Percentiles rank a stretch among this genome's conserved stretches.
Conservation (phyloP, 2,797 vertebrate species). For the Melanotaenia boesemani region DNA sequence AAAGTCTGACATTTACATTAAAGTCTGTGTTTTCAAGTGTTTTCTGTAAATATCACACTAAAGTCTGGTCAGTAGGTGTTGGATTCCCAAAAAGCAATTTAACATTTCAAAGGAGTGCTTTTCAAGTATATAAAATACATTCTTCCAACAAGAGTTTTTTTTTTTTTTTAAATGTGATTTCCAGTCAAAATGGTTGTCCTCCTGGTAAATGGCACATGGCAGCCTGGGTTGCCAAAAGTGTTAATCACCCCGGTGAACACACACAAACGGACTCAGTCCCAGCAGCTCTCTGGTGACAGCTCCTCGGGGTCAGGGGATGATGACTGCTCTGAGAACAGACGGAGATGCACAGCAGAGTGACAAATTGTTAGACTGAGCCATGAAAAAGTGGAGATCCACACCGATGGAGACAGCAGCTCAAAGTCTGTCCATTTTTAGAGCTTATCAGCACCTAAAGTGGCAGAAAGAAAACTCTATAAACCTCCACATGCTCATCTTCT, state of each 20-base stretch:
- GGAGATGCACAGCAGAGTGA: constrained; percentile 27
- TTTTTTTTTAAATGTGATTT: background rate
- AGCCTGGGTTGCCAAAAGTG: constrained; percentile 19
- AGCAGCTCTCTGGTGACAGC: constrained; percentile 25
- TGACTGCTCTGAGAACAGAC: constrained; percentile 32
- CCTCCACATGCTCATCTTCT: background rate
- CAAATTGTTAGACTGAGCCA: constrained; percentile 4
- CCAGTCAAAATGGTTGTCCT: constrained; percentile 8
- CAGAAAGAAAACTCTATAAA: too few relatives aligned
- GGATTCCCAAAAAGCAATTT: background rate
- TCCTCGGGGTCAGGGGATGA: constrained; percentile 22
- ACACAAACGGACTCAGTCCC: constrained; percentile 19
- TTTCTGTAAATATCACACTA: background rate
- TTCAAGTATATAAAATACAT: background rate
- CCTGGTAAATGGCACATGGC: constrained; percentile 12
- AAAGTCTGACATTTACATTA: background rate
- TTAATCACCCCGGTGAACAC: constrained; percentile 44
- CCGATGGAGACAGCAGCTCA: background rate
- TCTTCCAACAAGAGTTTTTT: background rate
- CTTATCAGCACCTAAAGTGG: background rate
- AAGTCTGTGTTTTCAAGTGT: background rate
- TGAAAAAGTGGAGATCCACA: constrained; percentile 13
- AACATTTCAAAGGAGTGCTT: too few relatives aligned
- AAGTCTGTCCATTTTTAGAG: background rate
- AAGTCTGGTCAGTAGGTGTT: background rate